phyloP scores from a whole-genome alignment of 2,888 invertebrate genomes.

The Mythimna loreyi region DNA sequence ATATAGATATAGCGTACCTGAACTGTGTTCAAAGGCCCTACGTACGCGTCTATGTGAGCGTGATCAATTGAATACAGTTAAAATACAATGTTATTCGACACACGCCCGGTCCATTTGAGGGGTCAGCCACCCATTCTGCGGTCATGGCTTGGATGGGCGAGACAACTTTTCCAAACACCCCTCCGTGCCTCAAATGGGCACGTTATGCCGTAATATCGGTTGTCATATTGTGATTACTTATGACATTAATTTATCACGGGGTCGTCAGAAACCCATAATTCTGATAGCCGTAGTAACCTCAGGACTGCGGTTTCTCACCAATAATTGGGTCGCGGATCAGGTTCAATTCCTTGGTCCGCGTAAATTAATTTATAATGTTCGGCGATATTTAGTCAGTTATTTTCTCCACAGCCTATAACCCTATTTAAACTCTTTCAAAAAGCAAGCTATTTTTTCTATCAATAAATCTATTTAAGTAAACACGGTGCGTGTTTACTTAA shows the following conservation, averaged over 20 bases:
- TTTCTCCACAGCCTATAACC: no score
- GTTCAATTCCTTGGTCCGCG: constrained; percentile 14
- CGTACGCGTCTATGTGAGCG: neutral
- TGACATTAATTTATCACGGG: constrained; percentile 26
- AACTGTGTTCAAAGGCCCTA: no score
- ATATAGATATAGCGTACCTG: no score
- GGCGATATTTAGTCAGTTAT: no score
- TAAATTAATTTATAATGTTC: constrained; percentile 3
- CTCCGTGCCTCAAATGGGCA: constrained; percentile 18
- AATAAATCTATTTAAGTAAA: no score
- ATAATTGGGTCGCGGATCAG: constrained; percentile 25
- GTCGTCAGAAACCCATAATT: constrained; percentile 17
- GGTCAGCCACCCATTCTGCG: neutral
- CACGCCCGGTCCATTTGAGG: constrained; percentile 11
- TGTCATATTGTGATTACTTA: constrained; percentile 21
- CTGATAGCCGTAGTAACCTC: constrained; percentile 14
- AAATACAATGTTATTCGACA: neutral
- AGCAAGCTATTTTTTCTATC: no score
- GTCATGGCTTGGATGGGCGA: constrained; percentile 17
- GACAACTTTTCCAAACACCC: neutral
- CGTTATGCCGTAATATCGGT: constrained; percentile 32
- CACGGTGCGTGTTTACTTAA: no score
- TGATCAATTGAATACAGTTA: neutral
- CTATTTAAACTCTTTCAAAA: no score
- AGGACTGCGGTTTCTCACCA: constrained; percentile 18